phyloP scores from a whole-genome alignment of 2,797 vertebrate species.

The Brachymystax lenok region DNA sequence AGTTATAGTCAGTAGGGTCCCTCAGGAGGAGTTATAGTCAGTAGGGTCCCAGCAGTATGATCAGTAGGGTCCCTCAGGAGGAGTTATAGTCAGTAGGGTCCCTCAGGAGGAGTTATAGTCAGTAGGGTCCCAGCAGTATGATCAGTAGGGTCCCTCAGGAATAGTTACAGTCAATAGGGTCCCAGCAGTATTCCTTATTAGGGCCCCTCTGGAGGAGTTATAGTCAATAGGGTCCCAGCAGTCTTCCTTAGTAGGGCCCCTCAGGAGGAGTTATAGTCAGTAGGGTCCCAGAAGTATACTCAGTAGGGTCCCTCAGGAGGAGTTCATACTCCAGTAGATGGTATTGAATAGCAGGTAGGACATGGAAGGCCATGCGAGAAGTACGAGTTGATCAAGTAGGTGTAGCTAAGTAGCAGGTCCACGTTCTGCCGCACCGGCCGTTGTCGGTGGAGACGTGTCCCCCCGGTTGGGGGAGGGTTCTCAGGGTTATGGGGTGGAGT shows the following conservation, averaged over 20 bases:
- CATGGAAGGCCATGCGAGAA: constrained; percentile 85
- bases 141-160: too few relatives aligned
- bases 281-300: too few relatives aligned
- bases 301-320: constrained; percentile 49
- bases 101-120: not conserved
- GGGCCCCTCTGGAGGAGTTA: not conserved
- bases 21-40: too few relatives aligned
- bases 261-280: constrained; percentile 53
- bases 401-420: constrained; percentile 86
- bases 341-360: constrained; percentile 90
- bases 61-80: not conserved
- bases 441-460: constrained; percentile 74
- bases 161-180: not conserved
- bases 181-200: constrained; percentile 43
- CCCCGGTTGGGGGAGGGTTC: constrained; percentile 55
- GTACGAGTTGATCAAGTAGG: constrained; percentile 90
- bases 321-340: constrained; percentile 91
- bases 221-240: not conserved
- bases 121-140: too few relatives aligned
- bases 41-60: not conserved
- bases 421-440: constrained; percentile 79
- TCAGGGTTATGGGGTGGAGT: constrained; percentile 41
- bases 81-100: not conserved
- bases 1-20: too few relatives aligned
- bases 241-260: too few relatives aligned